phyloP scores from a whole-genome alignment of 1,140 invertebrate genomes.

The Palaemon carinicauda region DNA sequence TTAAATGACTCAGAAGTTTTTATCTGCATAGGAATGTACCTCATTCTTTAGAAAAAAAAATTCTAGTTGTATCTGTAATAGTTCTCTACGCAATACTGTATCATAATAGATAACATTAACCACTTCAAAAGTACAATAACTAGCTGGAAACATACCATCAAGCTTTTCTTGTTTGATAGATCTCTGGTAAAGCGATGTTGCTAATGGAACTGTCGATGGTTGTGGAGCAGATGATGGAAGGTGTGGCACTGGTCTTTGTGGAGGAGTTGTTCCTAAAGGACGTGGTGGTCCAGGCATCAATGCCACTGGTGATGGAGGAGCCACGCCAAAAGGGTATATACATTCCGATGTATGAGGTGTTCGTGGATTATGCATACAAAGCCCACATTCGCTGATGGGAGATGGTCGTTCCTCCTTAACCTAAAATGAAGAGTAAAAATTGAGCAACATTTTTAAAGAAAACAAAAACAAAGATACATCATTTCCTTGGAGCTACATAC shows the following conservation, averaged over 20 bases:
- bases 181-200: constrained; percentile 40
- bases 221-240: not conserved
- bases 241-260: constrained; percentile 43
- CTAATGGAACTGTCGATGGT: constrained; percentile 5
- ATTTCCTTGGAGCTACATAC: not conserved
- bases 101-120: too few relatives aligned
- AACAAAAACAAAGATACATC: not conserved
- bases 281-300: constrained; percentile 36
- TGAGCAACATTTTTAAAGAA: too few relatives aligned
- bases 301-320: constrained; percentile 46
- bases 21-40: too few relatives aligned
- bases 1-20: too few relatives aligned
- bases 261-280: constrained; percentile 23
- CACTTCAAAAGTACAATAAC: not conserved
- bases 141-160: constrained; percentile 27
- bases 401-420: constrained; percentile 59
- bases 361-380: constrained; percentile 56
- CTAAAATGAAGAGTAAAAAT: too few relatives aligned
- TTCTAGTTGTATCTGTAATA: too few relatives aligned
- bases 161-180: constrained; percentile 52
- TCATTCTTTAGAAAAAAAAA: too few relatives aligned
- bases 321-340: constrained; percentile 47
- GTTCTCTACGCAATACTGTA: too few relatives aligned
- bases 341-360: constrained; percentile 55
- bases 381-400: constrained; percentile 53